Conservation (phyloP, 2,797 vertebrate species). For the Lemur catta region DNA sequence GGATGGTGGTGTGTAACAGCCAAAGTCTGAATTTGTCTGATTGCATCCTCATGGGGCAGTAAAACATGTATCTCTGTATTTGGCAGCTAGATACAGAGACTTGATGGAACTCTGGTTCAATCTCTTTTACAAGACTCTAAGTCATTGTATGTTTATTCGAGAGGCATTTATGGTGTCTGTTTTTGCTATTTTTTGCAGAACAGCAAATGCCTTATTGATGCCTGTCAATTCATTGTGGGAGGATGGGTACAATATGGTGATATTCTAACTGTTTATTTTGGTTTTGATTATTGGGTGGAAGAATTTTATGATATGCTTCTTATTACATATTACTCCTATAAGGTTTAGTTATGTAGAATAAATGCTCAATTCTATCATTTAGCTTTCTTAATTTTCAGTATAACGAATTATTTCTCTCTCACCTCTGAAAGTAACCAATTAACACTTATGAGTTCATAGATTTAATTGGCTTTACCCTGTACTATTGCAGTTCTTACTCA, state of each 20-base stretch:
- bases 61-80: not conserved
- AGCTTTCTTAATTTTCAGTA: not conserved
- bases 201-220: not conserved
- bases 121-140: not conserved
- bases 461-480: not conserved
- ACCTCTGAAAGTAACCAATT: not conserved
- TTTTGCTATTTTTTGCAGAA: not conserved
- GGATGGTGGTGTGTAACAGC: rapidly evolving
- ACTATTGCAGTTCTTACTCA: not conserved
- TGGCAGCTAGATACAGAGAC: not conserved
- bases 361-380: not conserved
- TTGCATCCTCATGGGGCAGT: not conserved
- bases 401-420: not conserved
- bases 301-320: not conserved
- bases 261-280: not conserved
- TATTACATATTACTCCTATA: not conserved
- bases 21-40: not conserved
- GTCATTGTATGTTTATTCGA: not conserved
- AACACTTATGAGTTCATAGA: not conserved
- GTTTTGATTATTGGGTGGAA: not conserved
- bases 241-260: not conserved
- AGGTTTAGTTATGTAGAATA: not conserved
- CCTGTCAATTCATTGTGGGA: not conserved
- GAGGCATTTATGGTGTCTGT: not conserved
- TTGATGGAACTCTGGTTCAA: not conserved